Base-by-base conservation (phyloP, 92 coral and sea anemone species). In the Palythoa heliodiscus region DNA sequence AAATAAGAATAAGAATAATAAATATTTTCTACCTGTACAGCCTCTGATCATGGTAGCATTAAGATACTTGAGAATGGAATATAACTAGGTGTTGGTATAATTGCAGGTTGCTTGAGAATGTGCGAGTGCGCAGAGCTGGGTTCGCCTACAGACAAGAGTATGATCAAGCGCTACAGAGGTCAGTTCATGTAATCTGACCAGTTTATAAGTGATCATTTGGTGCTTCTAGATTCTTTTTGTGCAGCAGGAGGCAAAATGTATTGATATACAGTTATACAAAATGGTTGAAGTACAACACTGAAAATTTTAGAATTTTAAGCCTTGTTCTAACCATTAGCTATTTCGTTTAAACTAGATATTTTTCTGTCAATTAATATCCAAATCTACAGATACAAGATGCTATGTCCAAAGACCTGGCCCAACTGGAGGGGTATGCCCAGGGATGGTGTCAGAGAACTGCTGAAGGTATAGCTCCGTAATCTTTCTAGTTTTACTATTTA, bases 341-440 rank as follows among this genome's bases (percentile, higher is more conserved):
- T 54, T 15, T 50, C 73, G 17, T 57, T 68, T n/a, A 22, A 22
- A 8, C 37, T 17, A 24, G 35, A 29, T 29, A 0, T 29, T 61
- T 20, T 55, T 55, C 19, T 3, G 3, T 5, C 12, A 16, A 19
- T 7, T 63, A 7, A 2, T 63, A 19, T 63, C 22, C 69, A 25
- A 14, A 11, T 58, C 73, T 83, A 39, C 85, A 96, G 98, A 82
- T 96, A 96, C 86, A 96, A 96, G 90, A 96, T 95, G 94, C 86
- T 96, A 57, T 96, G 99, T 88, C 92, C 92, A 11, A 92, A 91
- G 80, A 96, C 99, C 7, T 96, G 99, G 99, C 99, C 99, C 20
- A 94, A 88, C n/a, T 96, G 99, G 99, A 85, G 89, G 75, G 93
- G 98, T 7, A 87, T 84, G 88, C 99, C 99, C 29, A 92, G 93